These are phyloP conservation scores for Euwallacea fornicatus DNA, from an alignment of 1,140 invertebrate genomes.

Conservation along the genomic window DNA sequence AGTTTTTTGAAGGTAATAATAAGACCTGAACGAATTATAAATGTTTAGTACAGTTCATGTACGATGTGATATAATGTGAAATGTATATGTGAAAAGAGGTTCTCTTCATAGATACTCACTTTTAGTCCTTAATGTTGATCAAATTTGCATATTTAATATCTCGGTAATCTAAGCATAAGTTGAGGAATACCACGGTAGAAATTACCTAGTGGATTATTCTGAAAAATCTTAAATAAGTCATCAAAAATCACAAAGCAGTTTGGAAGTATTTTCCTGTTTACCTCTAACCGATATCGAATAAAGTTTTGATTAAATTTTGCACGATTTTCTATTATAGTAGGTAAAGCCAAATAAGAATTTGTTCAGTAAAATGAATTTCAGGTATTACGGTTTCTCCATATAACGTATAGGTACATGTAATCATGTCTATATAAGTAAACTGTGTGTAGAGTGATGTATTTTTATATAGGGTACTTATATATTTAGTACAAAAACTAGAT, in stretches of 20 bases:
- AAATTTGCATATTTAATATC: conserved; percentile 2
- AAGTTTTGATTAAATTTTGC: neutral
- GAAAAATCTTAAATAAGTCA: no score
- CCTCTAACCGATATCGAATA: no score
- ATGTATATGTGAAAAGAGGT: conserved; percentile 30
- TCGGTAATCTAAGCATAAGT: neutral
- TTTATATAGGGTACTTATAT: conserved; percentile 53
- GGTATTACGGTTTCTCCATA: conserved; percentile 23
- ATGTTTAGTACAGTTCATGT: conserved; percentile 47
- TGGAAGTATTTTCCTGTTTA: no score
- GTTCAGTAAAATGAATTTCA: neutral
- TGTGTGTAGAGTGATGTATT: conserved; percentile 53
- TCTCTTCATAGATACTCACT: conserved; percentile 19
- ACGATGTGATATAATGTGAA: conserved; percentile 49
- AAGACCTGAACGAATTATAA: conserved; percentile 48
- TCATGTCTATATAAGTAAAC: conserved; percentile 41
- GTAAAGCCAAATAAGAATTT: no score
- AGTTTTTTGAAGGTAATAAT: conserved; percentile 20
- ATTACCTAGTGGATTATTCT: no score
- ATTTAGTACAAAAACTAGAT: conserved; percentile 51
- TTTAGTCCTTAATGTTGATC: neutral
- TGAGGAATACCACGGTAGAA: no score
- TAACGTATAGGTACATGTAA: neutral
- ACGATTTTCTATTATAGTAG: neutral
- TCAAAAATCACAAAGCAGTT: no score